Evolutionary conservation across 1,140 invertebrate genomes (phyloP).

Genomic region (Neuroterus valhalla): DNA sequence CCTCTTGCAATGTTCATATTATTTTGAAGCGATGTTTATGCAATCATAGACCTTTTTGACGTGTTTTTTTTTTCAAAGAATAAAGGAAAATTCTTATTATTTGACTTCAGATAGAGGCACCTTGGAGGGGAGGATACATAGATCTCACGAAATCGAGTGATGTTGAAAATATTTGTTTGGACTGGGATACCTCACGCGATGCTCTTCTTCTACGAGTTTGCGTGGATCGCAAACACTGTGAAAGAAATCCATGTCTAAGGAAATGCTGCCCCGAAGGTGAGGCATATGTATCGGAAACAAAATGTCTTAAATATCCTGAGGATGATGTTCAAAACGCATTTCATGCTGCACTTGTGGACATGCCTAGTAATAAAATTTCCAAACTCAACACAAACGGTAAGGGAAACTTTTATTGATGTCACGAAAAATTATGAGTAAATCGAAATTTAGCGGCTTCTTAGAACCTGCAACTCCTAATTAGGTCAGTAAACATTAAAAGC

Average conservation of each 20-base stretch:
- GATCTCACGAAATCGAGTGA: conserved; percentile 1
- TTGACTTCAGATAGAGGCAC: background rate
- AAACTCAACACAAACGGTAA: conserved; percentile 12
- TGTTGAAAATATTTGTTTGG: conserved; percentile 18
- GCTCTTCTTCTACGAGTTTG: background rate
- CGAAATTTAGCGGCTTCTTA: too few species aligned
- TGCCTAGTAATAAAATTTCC: background rate
- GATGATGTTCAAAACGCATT: background rate
- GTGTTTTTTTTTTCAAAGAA: too few species aligned
- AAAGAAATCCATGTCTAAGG: background rate
- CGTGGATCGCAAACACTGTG: background rate
- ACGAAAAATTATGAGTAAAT: too few species aligned
- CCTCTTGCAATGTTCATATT: too few species aligned
- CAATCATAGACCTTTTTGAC: too few species aligned
- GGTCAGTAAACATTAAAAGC: too few species aligned
- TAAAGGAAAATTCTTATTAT: background rate
- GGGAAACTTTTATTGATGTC: background rate
- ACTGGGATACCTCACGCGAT: background rate
- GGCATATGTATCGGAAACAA: background rate
- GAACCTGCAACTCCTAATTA: too few species aligned
- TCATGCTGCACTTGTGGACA: conserved; percentile 6
- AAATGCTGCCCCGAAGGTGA: conserved; percentile 15
- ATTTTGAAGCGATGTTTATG: too few species aligned
- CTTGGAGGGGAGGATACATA: background rate
- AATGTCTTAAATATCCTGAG: background rate